Conservation (phyloP, 2,113 vertebrate species). For the Varanus salvator region DNA sequence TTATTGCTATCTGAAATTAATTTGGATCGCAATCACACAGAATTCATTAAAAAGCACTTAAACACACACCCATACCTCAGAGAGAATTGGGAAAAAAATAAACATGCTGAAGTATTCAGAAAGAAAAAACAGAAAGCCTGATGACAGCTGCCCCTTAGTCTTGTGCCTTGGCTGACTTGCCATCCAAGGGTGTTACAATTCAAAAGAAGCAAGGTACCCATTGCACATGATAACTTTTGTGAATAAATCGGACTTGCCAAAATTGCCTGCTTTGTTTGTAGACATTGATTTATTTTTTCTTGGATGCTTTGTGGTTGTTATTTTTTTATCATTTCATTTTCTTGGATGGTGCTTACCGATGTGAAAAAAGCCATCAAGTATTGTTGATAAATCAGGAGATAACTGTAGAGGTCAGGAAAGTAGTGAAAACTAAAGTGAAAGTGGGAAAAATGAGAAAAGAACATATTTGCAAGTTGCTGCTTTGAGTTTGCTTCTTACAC, state of each 20-base stretch:
- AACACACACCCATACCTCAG: neutral
- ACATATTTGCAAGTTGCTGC: constrained; percentile 19
- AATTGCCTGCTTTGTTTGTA: constrained; percentile 62
- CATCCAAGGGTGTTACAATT: constrained; percentile 49
- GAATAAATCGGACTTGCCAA: constrained; percentile 65
- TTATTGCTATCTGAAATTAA: constrained; percentile 50
- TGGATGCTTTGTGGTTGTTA: constrained; percentile 72
- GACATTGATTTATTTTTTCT: constrained; percentile 77
- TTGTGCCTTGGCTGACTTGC: constrained; percentile 14
- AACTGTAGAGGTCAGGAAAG: constrained; percentile 72
- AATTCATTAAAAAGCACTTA: constrained; percentile 41
- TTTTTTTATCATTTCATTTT: constrained; percentile 64
- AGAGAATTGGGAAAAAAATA: neutral
- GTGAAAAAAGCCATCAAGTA: constrained; percentile 77
- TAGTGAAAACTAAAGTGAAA: constrained; percentile 41
- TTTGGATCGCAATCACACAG: constrained; percentile 39
- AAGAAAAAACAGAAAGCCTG: constrained; percentile 20
- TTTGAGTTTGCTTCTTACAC: neutral
- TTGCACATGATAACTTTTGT: constrained; percentile 60
- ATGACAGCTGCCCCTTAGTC: constrained; percentile 43
- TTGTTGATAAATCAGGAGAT: constrained; percentile 76
- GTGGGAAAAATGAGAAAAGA: neutral
- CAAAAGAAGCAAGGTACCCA: constrained; percentile 51
- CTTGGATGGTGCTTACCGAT: constrained; percentile 75
- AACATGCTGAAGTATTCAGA: constrained; percentile 10